These are phyloP conservation scores for Flexamia atlantica DNA, from an alignment of 2,888 invertebrate genomes.

Conservation along the genomic window DNA sequence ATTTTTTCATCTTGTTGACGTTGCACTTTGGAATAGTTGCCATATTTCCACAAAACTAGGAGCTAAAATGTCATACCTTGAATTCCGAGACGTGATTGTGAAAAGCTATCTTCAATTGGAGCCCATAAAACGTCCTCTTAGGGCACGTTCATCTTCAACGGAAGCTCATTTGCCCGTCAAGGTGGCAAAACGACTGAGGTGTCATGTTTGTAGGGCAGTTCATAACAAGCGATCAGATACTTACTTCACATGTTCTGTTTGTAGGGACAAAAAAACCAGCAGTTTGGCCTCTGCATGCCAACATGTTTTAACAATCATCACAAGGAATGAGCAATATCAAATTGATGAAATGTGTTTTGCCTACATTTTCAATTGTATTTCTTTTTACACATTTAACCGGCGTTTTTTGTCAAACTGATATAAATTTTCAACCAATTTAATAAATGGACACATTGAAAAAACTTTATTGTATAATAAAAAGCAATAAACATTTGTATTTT, in stretches of 20 bases:
- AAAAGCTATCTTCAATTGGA: constrained; percentile 50
- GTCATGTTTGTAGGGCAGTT: constrained; percentile 46
- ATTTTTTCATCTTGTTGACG: constrained; percentile 59
- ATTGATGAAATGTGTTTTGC: background rate
- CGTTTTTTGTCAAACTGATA: too few species aligned
- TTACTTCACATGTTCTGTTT: constrained; percentile 57
- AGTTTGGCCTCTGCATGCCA: constrained; percentile 52
- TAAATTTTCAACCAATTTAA: too few species aligned
- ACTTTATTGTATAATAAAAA: too few species aligned
- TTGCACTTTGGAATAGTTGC: constrained; percentile 55
- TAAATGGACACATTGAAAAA: too few species aligned
- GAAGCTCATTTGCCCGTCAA: constrained; percentile 44
- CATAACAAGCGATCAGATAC: constrained; percentile 50
- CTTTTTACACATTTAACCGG: too few species aligned
- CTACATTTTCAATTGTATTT: too few species aligned
- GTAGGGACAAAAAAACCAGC: constrained; percentile 51
- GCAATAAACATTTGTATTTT: too few species aligned
- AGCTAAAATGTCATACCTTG: constrained; percentile 31
- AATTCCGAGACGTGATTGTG: constrained; percentile 52
- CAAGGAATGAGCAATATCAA: constrained; percentile 22
- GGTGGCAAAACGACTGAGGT: constrained; percentile 54
- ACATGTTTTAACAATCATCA: constrained; percentile 49
- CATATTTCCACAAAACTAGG: constrained; percentile 32
- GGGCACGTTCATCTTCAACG: constrained; percentile 7
- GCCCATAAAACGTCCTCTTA: constrained; percentile 37